Evolutionary conservation across 2,113 vertebrate genomes (phyloP), one percentile per base, ranked within the genome.

Genomic region (Eurypyga helias): DNA sequence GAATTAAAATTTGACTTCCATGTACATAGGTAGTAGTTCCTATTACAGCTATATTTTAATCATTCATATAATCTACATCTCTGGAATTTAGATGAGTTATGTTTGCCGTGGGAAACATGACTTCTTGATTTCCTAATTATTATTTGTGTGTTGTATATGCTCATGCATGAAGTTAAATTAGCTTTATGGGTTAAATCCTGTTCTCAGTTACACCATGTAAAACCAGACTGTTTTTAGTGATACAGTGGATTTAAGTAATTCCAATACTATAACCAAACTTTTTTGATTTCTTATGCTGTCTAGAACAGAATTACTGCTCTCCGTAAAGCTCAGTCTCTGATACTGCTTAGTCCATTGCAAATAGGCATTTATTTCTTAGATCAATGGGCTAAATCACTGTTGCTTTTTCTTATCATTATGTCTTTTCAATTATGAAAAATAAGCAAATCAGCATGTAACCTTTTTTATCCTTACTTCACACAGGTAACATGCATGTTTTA

Each of bases 1-100:
- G 93, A 96, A 91, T 93, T 90, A 91, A 86, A 97, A 84, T 77
- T 86, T 92, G 89, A 94, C 72, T 80, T 94, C 79, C 34, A 29
- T 70, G 43, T 94, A 43, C 46, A 65, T 46, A 84, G 60, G 83
- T 70, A 96, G 46, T 82, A 88, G 91, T 80, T 97, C 61, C 70
- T 93, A 76, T 87, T 92, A 81, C 86, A 24, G 28, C 28, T 83
- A 83, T 11, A 43, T 92, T 94, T 93, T 93, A 96, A 77, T 93
- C 81, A 89, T 91, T 92, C 45, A 51, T 82, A 80, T 62, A 84
- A 79, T 92, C 76, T 80, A 84, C 31, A 54, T 71, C 60, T 85
- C 60, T 91, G 43, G 28, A 83, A 51, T 80, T 13, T 24, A 70
- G 54, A 72, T 66, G 57, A 91, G 52, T 91, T 93, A 78, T 62